phyloP scores from a whole-genome alignment of 2,888 invertebrate species.

The Cheilosia grossa region DNA sequence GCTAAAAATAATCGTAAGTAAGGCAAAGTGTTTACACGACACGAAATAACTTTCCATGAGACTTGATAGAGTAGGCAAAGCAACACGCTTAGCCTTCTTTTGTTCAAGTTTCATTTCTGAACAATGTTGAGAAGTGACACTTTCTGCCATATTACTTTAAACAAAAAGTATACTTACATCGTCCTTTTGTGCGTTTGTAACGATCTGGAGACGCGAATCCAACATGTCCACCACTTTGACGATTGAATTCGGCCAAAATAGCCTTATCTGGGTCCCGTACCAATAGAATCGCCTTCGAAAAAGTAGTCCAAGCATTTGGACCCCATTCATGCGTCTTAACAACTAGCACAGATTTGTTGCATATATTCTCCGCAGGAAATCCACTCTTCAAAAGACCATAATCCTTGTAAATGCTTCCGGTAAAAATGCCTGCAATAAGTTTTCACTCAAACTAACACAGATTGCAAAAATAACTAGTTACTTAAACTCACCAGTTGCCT shows the following conservation, averaged over 20 bases:
- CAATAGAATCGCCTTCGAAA: slow-evolving; percentile 88
- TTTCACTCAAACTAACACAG: neutral
- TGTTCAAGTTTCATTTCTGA: no score
- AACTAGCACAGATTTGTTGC: slow-evolving; percentile 89
- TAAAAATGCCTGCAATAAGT: slow-evolving; percentile 86
- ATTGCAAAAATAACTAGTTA: neutral
- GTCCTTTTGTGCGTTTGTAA: slow-evolving; percentile 86
- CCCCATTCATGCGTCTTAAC: slow-evolving; percentile 93
- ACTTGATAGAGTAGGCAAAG: no score
- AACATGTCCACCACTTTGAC: slow-evolving; percentile 91
- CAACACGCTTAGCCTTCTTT: no score
- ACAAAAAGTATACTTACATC: slow-evolving; percentile 83
- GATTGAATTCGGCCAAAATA: slow-evolving; percentile 89
- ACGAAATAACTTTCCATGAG: no score
- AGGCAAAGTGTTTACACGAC: no score
- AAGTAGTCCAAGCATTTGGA: slow-evolving; percentile 85
- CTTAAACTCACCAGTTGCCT: slow-evolving; percentile 87
- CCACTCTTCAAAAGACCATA: slow-evolving; percentile 90
- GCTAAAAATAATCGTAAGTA: no score
- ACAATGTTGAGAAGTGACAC: no score
- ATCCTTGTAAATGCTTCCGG: slow-evolving; percentile 93
- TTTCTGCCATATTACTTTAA: no score
- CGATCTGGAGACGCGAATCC: slow-evolving; percentile 89
- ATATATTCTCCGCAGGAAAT: slow-evolving; percentile 90
- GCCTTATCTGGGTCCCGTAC: slow-evolving; percentile 89